phyloP scores from a whole-genome alignment of 2,113 vertebrate genomes.

The Nothocercus nigrocapillus region DNA sequence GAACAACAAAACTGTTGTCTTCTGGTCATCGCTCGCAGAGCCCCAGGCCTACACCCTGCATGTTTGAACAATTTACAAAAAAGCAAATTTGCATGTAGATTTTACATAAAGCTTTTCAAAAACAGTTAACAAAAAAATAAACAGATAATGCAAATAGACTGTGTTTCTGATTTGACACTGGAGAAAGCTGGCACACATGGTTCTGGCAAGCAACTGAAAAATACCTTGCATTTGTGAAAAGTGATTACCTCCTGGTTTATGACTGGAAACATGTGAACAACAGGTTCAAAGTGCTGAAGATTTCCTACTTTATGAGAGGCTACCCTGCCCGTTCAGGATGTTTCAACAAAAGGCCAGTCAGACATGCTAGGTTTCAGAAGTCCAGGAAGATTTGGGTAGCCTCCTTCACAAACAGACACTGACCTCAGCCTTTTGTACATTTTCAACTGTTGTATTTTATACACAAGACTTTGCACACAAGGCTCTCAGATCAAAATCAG shows the following conservation, averaged over 20 bases:
- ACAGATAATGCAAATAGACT: neutral
- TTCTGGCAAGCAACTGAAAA: neutral
- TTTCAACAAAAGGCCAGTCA: neutral
- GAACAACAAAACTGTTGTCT: neutral
- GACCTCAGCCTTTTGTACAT: neutral
- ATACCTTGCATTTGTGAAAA: neutral
- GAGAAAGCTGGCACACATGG: neutral
- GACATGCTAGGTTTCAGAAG: neutral
- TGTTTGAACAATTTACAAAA: neutral
- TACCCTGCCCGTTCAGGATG: neutral
- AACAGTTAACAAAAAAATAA: neutral
- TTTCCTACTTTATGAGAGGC: neutral
- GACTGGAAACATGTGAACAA: neutral
- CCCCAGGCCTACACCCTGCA: neutral
- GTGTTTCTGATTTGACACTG: neutral
- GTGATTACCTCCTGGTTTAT: neutral
- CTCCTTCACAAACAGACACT: neutral
- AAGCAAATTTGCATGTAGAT: neutral
- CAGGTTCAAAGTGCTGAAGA: slow-evolving; percentile 5
- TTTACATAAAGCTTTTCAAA: neutral
- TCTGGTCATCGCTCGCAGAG: neutral
- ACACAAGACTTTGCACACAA: accelerated
- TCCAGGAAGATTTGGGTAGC: neutral
- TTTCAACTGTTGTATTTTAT: neutral
- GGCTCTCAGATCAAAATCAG: neutral